Percentiles rank a stretch among this genome's conserved stretches.
Evolutionary conservation across 2,113 vertebrate species (phyloP).

Genomic region (Campylorhamphus procurvoides): DNA sequence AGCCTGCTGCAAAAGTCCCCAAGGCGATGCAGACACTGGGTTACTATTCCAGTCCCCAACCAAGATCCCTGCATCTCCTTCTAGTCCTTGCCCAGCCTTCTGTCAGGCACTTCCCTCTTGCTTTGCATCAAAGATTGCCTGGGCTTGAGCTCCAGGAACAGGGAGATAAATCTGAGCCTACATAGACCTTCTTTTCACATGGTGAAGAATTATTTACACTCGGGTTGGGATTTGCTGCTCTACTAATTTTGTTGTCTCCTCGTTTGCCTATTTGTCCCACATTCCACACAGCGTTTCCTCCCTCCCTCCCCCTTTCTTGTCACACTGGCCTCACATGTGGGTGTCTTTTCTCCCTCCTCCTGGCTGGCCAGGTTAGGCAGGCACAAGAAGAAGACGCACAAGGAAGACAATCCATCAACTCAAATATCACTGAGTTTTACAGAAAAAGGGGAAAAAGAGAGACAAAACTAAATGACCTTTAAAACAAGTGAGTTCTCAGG

Average conservation of each 20-base stretch:
- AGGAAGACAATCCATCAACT: constrained; percentile 23
- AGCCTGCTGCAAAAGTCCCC: not conserved
- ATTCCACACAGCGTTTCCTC: not conserved
- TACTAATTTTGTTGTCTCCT: constrained; percentile 73
- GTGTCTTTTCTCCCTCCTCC: not conserved
- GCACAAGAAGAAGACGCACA: not conserved
- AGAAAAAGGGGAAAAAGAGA: not conserved
- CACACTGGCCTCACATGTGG: not conserved
- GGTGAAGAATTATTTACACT: constrained; percentile 68
- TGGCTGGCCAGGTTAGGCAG: not conserved
- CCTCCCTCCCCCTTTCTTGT: not conserved
- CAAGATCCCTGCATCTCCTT: not conserved
- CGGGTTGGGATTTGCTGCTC: constrained; percentile 69
- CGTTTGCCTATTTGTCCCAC: constrained; percentile 57
- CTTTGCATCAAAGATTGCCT: not conserved
- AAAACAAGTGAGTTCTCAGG: not conserved
- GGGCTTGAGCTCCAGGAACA: not conserved
- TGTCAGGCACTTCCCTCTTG: not conserved
- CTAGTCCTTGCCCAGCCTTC: not conserved
- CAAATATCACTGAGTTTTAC: constrained; percentile 43
- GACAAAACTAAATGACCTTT: constrained; percentile 56
- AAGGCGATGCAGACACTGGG: not conserved
- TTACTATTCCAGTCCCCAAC: not conserved
- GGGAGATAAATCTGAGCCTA: constrained; percentile 34
- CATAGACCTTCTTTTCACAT: constrained; percentile 53